Evolutionary conservation across 2,888 invertebrate species (phyloP), one percentile per base, ranked within the genome.

Genomic region (Agapetus fuscipes): DNA sequence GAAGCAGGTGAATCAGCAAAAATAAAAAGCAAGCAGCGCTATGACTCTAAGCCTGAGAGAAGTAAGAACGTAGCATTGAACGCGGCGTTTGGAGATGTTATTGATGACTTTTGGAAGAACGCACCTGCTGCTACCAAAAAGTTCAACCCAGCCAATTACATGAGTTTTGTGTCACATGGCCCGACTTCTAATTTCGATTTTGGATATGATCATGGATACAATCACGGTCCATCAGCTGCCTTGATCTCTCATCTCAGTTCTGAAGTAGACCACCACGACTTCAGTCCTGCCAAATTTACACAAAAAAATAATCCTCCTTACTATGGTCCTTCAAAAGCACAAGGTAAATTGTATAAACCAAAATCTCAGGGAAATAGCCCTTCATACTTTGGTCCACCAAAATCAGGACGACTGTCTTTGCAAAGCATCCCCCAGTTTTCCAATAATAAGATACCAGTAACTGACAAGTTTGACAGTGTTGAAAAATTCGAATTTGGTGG

Each of bases 101-200:
- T 69, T 11, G 61, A 61, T 30, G 57, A 56, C n/a, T 69, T 68
- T 45, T 69, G 69, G 69, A 43, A 33, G 26, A 39, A 32, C 17
- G 34, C 39, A 7, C 39, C 17, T 2, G 17, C 26, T 9, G 12
- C 33, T 2, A 42, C 33, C 3, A 29, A 32, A 9, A 34, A 34
- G 9, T 31, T 16, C 3, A 41, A 37, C 27, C 37, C 17, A 28
- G 34, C 31, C 3, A 27, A 39, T 27, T 40, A 32, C 16, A 34
- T 30, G 6, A 38, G 28, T 13, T 14, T 34, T 15, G 40, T 45
- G n/a, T 33, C 45, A 3, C 42, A 42, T 12, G 16, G 39, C 12
- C 34, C 41, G 12, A 20, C 29, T 10, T 34, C 39, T 13, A n/a
- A n/a, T n/a, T n/a, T n/a, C n/a, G n/a, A n/a, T n/a, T 37, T 30